Evolutionary conservation across 2,113 vertebrate genomes (phyloP).

Genomic region (Perccottus glenii): DNA sequence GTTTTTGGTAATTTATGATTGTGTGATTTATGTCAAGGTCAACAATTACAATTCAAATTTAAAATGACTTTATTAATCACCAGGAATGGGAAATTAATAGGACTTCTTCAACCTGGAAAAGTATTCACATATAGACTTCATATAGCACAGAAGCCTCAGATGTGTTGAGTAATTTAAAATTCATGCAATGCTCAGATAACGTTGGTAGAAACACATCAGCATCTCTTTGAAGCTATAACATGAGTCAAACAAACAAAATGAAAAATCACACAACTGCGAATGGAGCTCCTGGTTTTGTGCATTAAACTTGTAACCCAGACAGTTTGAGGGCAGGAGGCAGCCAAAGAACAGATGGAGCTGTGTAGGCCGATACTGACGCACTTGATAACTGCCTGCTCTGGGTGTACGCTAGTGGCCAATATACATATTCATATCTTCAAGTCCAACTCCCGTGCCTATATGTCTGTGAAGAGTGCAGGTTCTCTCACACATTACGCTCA

Average conservation of each 20-base stretch:
- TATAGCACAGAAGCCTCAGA: background rate
- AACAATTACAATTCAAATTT: too few species aligned
- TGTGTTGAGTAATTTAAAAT: too few species aligned
- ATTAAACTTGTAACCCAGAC: conserved; percentile 11
- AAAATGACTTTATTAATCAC: too few species aligned
- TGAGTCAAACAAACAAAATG: background rate
- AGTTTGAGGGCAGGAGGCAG: conserved; percentile 18
- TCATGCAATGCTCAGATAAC: too few species aligned
- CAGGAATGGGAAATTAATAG: too few species aligned
- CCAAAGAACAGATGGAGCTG: conserved; percentile 59
- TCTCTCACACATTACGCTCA: conserved; percentile 5
- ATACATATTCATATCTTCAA: conserved; percentile 36
- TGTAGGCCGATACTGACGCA: conserved; percentile 45
- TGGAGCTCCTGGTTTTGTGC: background rate
- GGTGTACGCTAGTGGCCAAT: conserved; percentile 19
- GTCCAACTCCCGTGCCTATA: background rate
- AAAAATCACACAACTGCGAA: background rate
- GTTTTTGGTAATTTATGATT: too few species aligned
- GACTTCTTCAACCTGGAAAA: too few species aligned
- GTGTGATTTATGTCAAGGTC: too few species aligned
- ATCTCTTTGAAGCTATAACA: background rate
- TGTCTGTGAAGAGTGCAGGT: background rate
- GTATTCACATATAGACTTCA: background rate
- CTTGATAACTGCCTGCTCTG: conserved; percentile 16
- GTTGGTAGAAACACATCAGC: too few species aligned